A percentile compares a stretch with the other conserved stretches of the same genome.
phyloP scores from a whole-genome alignment of 2,888 invertebrate species.

The Corythucha ciliata region DNA sequence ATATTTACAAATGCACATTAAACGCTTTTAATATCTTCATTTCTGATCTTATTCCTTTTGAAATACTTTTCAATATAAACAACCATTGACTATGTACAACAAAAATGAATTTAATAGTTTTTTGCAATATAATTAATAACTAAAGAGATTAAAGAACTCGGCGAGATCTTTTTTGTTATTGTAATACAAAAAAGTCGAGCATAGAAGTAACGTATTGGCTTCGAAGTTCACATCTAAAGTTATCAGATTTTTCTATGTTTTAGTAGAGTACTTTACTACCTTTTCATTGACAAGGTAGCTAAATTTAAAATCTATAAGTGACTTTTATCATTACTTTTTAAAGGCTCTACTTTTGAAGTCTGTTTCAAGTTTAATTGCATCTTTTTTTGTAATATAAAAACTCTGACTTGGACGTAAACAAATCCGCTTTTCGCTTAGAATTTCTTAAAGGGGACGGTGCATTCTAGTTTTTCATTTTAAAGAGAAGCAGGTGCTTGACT shows the following conservation, averaged over 20 bases:
- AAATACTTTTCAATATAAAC: constrained; percentile 33
- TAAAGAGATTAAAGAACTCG: too few relatives aligned
- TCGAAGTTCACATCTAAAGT: too few relatives aligned
- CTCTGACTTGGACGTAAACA: constrained; percentile 17
- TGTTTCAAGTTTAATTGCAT: background rate
- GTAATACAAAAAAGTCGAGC: too few relatives aligned
- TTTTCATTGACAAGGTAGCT: background rate
- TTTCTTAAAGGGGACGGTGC: constrained; percentile 24
- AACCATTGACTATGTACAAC: constrained; percentile 26
- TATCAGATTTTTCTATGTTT: background rate
- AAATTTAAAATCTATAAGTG: background rate
- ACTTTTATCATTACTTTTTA: constrained; percentile 1
- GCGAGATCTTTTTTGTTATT: too few relatives aligned
- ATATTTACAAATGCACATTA: constrained; percentile 22
- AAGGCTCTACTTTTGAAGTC: background rate
- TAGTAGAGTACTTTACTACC: background rate
- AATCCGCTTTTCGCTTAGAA: constrained; percentile 19
- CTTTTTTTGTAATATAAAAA: constrained; percentile 9
- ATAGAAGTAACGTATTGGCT: too few relatives aligned
- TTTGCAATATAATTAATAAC: too few relatives aligned
- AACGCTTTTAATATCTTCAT: constrained; percentile 21
- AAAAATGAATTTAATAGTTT: too few relatives aligned
- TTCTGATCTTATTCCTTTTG: constrained; percentile 25
- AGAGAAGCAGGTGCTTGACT: constrained; percentile 20
- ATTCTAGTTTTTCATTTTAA: constrained; percentile 11